Evolutionary conservation across 2,113 vertebrate genomes (phyloP), one percentile per base, ranked within the genome.

Genomic region (Trinectes maculatus): DNA sequence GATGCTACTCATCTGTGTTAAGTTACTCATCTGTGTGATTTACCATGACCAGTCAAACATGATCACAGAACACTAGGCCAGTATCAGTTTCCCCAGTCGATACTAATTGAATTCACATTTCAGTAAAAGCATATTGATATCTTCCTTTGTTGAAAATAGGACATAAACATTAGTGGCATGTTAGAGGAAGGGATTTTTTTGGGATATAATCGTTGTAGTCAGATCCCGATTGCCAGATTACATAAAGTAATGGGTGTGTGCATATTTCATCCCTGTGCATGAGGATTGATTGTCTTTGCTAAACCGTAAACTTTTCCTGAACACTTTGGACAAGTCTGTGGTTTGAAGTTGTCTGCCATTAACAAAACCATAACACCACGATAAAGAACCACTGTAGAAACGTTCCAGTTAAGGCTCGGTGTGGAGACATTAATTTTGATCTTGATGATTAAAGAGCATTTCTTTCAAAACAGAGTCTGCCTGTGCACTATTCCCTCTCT

Each of bases 61-160:
- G 18, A 75, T 65, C 49, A 69, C 57, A 82, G 65, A 31, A 26
- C 21, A 42, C 21, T 16, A 19, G 44, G 31, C 3, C 24, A 11
- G 8, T 42, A 29, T 40, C 11, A 64, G 57, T 53, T 59, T 11
- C 48, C 42, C n/a, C 43, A 44, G 24, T 57, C 44, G 67, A 77
- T 77, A 49, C 43, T 77, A 56, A 85, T 68, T 79, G 18, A 54
- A 75, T 72, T 80, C 66, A 77, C 71, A 56, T 71, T 64, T 16
- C 57, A 31, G 70, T 56, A 40, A 65, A 74, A 60, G 21, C 29
- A 25, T 74, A 40, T 80, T 39, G 18, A 22, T 26, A 19, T 65
- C 39, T 64, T 25, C 44, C 54, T 60, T 61, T 77, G 43, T 65
- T 63, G 36, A 48, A 48, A 42, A 25, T 18, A 56, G 55, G 40